A percentile compares a stretch with the other conserved stretches of the same genome.
These are phyloP conservation scores for Drosophila orosa DNA, from an alignment of 1,140 invertebrate species.

Conservation along the genomic window DNA sequence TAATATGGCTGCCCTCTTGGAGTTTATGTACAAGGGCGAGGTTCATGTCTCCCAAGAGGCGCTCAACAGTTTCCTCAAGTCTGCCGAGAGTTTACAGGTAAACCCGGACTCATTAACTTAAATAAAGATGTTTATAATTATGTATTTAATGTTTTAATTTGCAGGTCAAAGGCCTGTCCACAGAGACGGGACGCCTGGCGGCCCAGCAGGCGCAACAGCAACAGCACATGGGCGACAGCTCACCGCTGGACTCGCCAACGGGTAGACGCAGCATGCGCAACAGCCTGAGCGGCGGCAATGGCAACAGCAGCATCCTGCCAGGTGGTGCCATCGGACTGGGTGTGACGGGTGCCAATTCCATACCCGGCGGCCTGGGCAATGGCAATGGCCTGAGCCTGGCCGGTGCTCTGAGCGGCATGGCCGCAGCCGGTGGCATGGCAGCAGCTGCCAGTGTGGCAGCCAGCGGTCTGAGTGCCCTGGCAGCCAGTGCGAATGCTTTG, in stretches of 20 bases:
- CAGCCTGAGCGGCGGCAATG: conserved; percentile 68
- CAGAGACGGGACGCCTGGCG: conserved; percentile 90
- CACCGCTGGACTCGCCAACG: conserved; percentile 77
- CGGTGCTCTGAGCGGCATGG: conserved; percentile 75
- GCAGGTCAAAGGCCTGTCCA: conserved; percentile 92
- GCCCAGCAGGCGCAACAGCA: conserved; percentile 88
- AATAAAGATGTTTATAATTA: too few relatives aligned
- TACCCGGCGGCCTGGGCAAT: conserved; percentile 53
- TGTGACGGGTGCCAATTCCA: conserved; percentile 28
- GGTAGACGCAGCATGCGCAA: conserved; percentile 81
- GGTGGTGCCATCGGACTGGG: conserved; percentile 42
- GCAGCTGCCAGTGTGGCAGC: conserved; percentile 67
- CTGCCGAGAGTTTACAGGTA: conserved; percentile 94
- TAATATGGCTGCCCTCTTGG: conserved; percentile 94
- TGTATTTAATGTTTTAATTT: too few relatives aligned
- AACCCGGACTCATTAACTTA: too few relatives aligned
- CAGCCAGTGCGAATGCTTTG: conserved; percentile 64
- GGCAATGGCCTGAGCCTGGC: conserved; percentile 66
- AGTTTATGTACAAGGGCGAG: conserved; percentile 97
- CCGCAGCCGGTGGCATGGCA: conserved; percentile 66
- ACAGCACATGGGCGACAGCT: conserved; percentile 81
- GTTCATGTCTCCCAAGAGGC: conserved; percentile 95
- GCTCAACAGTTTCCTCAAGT: conserved; percentile 94
- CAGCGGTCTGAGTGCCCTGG: conserved; percentile 62
- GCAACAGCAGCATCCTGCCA: conserved; percentile 26